Evolutionary conservation across 2,113 vertebrate species (phyloP).

Genomic region (Solea senegalensis): DNA sequence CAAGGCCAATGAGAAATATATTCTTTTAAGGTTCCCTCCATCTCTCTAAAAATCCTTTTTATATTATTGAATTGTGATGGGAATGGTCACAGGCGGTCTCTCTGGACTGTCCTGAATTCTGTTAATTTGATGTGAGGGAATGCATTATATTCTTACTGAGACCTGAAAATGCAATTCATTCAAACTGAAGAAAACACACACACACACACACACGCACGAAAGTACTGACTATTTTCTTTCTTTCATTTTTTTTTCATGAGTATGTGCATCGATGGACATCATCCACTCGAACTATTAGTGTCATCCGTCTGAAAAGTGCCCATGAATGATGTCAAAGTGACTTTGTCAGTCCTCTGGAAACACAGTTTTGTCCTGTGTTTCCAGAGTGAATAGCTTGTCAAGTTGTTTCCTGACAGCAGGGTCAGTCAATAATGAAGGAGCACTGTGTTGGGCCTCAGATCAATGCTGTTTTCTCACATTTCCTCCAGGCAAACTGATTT

Average conservation of each 20-base stretch:
- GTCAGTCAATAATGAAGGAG: constrained; percentile 61
- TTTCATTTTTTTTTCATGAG: background rate
- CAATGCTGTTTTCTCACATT: constrained; percentile 44
- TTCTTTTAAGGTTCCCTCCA: constrained; percentile 29
- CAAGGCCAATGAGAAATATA: constrained; percentile 21
- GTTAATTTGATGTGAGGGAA: constrained; percentile 8
- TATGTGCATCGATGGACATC: background rate
- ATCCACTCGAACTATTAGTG: background rate
- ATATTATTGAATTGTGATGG: constrained; percentile 23
- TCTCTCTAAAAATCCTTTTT: constrained; percentile 23
- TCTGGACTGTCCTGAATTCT: constrained; percentile 19
- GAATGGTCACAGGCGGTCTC: constrained; percentile 26
- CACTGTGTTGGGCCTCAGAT: constrained; percentile 25
- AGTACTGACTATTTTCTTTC: background rate
- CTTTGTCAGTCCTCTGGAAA: constrained; percentile 8
- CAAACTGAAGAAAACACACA: background rate
- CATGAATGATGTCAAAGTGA: constrained; percentile 12
- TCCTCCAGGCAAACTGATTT: constrained; percentile 35
- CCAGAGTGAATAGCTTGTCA: constrained; percentile 34
- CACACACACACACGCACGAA: background rate
- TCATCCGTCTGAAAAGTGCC: background rate
- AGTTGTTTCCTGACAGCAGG: constrained; percentile 38
- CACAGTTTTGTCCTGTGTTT: constrained; percentile 35
- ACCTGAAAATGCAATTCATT: constrained; percentile 9
- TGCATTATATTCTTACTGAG: constrained; percentile 19